A percentile compares a stretch with the other conserved stretches of the same genome.
Conservation (phyloP, 2,113 vertebrate genomes). For the Lepidothrix coronata region DNA sequence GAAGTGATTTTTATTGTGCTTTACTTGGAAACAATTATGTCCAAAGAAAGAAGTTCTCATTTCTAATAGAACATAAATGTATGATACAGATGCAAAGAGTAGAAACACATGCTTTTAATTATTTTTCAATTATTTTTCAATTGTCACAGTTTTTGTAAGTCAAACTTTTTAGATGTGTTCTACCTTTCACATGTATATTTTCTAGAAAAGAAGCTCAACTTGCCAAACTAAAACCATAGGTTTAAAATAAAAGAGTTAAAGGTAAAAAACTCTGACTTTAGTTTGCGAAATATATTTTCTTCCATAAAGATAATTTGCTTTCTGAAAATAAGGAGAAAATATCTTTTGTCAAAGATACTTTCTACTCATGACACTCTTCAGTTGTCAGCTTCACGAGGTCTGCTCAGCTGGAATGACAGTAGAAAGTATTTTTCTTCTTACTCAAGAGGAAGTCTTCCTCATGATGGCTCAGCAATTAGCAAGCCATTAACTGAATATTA, state of each 20-base stretch:
- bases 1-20: not conserved
- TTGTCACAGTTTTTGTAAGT: not conserved
- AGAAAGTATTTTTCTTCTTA: not conserved
- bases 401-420: not conserved
- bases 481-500: conserved; percentile 5
- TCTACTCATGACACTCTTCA: not conserved
- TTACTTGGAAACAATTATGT: not conserved
- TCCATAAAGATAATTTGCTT: not conserved
- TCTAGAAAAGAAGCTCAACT: not conserved
- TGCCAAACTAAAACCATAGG: not conserved
- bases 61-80: not conserved
- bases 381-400: not conserved
- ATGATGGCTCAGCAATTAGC: not conserved
- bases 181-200: not conserved
- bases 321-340: not conserved
- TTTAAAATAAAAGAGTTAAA: not conserved
- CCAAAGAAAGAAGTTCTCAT: not conserved
- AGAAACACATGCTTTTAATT: not conserved
- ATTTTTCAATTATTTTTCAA: not conserved
- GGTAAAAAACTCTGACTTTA: not conserved
- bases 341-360: not conserved
- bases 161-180: not conserved
- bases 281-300: not conserved
- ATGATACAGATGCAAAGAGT: not conserved
- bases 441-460: not conserved